phyloP scores from a whole-genome alignment of 2,113 vertebrate species.

The Oryzias woworae region DNA sequence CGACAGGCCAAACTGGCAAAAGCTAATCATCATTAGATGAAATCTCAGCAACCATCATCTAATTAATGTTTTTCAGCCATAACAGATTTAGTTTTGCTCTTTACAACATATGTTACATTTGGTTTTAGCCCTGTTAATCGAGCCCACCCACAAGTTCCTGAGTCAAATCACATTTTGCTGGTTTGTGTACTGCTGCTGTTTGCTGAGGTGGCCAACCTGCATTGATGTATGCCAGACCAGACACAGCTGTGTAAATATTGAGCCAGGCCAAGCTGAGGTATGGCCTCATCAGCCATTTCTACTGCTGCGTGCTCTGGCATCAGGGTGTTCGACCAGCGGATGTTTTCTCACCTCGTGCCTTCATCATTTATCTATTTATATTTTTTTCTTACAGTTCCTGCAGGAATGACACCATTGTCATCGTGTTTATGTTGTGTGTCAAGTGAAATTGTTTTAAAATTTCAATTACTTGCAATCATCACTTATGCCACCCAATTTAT shows the following conservation, averaged over 20 bases:
- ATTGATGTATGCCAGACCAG: constrained; percentile 46
- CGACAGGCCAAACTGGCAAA: constrained; percentile 10
- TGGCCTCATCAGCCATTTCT: constrained; percentile 45
- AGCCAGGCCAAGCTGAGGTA: constrained; percentile 54
- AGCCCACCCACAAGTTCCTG: constrained; percentile 22
- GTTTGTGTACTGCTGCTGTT: constrained; percentile 45
- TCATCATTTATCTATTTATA: constrained; percentile 19
- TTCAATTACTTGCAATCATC: not conserved
- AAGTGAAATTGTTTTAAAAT: no score
- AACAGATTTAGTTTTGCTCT: constrained; percentile 7
- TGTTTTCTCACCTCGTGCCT: constrained; percentile 37
- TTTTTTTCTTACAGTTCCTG: constrained; percentile 15
- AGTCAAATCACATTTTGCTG: constrained; percentile 36
- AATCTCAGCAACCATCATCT: constrained; percentile 14
- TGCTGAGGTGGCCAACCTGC: constrained; percentile 41
- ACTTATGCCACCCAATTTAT: no score
- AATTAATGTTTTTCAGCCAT: constrained; percentile 17
- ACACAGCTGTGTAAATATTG: constrained; percentile 72
- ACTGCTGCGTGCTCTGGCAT: constrained; percentile 44
- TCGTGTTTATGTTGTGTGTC: not conserved
- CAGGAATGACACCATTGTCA: constrained; percentile 2
- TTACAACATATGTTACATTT: constrained; percentile 14
- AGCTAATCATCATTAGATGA: constrained; percentile 12
- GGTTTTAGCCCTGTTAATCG: constrained; percentile 8
- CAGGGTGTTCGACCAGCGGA: constrained; percentile 52